These are phyloP conservation scores for Rhea americana DNA, from an alignment of 2,113 vertebrate species.

Conservation along the genomic window DNA sequence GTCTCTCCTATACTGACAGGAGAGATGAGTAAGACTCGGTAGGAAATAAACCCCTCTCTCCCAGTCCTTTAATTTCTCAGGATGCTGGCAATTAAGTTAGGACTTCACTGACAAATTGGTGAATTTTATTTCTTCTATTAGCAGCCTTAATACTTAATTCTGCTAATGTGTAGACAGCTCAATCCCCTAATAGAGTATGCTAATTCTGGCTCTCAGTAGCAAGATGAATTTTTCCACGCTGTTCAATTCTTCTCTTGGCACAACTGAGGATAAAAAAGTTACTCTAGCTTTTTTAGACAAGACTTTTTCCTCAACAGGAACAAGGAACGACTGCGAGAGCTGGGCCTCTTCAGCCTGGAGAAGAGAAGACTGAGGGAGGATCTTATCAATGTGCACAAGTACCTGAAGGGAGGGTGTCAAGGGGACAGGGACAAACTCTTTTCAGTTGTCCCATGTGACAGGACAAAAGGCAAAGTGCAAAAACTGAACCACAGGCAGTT, in stretches of 20 bases:
- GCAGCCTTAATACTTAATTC: background rate
- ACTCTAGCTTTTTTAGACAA: background rate
- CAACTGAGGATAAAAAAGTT: background rate
- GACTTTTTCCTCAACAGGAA: background rate
- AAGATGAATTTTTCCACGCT: background rate
- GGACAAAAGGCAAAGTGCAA: no score
- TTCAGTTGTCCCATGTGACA: no score
- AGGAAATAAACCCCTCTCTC: background rate
- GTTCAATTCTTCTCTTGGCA: background rate
- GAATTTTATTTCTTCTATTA: background rate
- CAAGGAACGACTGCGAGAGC: no score
- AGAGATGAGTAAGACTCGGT: background rate
- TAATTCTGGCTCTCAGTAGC: background rate
- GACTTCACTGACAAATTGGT: background rate
- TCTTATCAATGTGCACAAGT: no score
- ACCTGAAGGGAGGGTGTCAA: no score
- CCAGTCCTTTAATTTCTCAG: background rate
- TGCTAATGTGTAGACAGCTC: fast-evolving
- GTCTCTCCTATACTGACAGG: background rate
- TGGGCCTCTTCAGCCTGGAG: no score
- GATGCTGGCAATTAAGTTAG: background rate
- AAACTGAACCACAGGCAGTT: no score
- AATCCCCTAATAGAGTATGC: background rate
- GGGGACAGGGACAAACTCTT: no score
- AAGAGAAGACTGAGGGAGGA: no score